These are phyloP conservation scores for Petrocephalus sullivani DNA, from an alignment of 2,797 vertebrate species.

Conservation along the genomic window DNA sequence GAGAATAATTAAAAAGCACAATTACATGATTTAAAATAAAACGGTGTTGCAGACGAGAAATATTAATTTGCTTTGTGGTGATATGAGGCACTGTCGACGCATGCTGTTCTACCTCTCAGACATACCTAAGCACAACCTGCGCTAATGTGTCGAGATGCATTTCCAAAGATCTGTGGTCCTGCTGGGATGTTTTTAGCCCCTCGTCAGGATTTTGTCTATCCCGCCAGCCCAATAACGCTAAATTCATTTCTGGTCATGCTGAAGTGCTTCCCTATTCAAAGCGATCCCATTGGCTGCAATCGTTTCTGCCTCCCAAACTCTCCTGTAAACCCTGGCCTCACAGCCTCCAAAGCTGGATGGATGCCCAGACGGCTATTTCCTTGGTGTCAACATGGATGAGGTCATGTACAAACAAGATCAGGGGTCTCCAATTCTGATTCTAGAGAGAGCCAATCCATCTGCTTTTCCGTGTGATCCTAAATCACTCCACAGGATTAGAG, in stretches of 20 bases:
- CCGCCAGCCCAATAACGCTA: background rate
- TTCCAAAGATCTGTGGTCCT: background rate
- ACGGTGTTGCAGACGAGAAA: background rate
- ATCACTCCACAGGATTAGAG: slow-evolving; percentile 5
- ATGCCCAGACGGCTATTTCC: slow-evolving; percentile 12
- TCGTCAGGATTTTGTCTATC: background rate
- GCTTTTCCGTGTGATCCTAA: background rate
- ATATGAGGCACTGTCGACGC: background rate
- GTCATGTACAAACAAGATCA: slow-evolving; percentile 17
- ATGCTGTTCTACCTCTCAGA: background rate
- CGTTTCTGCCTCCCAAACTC: background rate
- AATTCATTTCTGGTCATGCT: background rate
- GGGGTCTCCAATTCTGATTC: background rate
- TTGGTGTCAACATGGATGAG: slow-evolving; percentile 20
- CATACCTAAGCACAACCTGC: background rate
- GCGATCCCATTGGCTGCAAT: background rate
- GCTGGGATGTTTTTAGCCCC: background rate
- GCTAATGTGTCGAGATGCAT: background rate
- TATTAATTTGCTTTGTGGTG: background rate
- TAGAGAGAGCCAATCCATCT: background rate
- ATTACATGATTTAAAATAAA: background rate
- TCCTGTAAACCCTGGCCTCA: background rate
- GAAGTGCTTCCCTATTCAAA: background rate
- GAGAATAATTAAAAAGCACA: background rate
- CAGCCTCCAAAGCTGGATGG: background rate